Evolutionary conservation across 2,113 vertebrate genomes (phyloP), one percentile per base, ranked within the genome.

Genomic region (Chamaetylas fuelleborni): DNA sequence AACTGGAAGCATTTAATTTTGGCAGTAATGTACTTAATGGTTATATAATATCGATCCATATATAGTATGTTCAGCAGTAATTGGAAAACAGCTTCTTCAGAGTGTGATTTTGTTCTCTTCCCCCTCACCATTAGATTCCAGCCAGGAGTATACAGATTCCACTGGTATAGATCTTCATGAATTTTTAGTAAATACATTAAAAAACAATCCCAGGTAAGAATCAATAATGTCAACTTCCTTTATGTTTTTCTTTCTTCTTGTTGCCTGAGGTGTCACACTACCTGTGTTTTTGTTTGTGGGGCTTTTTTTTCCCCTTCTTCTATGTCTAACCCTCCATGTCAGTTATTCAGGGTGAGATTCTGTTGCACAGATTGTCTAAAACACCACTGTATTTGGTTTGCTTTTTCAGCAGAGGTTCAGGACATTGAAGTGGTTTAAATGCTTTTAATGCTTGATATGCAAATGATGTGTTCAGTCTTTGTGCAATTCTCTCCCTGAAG

Each of bases 161-260:
- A 99, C 99, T 97, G 99, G 99, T 96, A 99, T 99, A 96, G 99
- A 99, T 98, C 99, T 99, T 95, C 99, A 99, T 78, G 99, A 99
- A 97, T 99, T 99, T 98, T 98, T 99, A 98, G 99, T 99, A 98
- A 99, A 99, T 98, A 99, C 99, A 43, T 97, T 99, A 97, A 99
- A 99, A 98, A 99, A 99, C 96, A 99, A 99, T 98, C 99, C 99
- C 98, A 99, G 99, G 99, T 99, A 98, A 98, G 97, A 70, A 65
- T 81, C 74, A 61, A 8, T 90, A 40, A 96, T 64, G n/a, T 58
- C 92, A 97, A 26, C 88, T 91, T 95, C 76, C 54, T 51, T 76
- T 12, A 48, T 50, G 28, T 16, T 80, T 92, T 61, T 66, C 20
- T 96, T 64, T 94, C 71, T 94, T 87, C 16, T 61, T 91, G 26